A percentile compares a stretch with the other conserved stretches of the same genome.
Conservation (phyloP, 2,888 invertebrate species). For the Beris chalybata region DNA sequence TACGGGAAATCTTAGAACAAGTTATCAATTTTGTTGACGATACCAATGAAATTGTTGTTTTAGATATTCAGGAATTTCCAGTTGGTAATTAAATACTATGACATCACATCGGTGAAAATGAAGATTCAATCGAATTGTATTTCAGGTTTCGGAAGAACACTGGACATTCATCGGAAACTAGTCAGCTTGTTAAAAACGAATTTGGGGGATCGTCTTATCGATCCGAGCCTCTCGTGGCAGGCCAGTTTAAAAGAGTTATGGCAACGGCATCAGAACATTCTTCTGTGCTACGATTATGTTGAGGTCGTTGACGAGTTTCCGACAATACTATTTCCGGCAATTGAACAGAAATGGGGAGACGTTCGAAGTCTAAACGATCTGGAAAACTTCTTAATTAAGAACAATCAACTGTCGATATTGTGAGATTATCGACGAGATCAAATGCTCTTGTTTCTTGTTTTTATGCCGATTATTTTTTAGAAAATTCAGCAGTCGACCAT, state of each 20-base stretch:
- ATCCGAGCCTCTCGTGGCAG: conserved; percentile 59
- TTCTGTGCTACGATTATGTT: conserved; percentile 59
- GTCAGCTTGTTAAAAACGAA: conserved; percentile 60
- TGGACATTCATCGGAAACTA: conserved; percentile 59
- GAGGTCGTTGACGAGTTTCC: conserved; percentile 51
- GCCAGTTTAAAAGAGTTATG: conserved; percentile 58
- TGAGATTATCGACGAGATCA: conserved; percentile 44
- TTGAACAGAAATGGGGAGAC: conserved; percentile 70
- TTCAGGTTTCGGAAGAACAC: conserved; percentile 38
- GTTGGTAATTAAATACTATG: conserved; percentile 52
- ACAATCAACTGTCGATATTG: conserved; percentile 48
- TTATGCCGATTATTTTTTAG: conserved; percentile 37
- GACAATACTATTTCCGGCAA: conserved; percentile 59
- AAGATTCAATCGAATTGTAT: conserved; percentile 1
- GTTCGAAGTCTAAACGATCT: conserved; percentile 60
- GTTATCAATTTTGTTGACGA: conserved; percentile 60
- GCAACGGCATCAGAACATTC: conserved; percentile 57
- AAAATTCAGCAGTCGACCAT: conserved; percentile 52
- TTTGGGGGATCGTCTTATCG: conserved; percentile 59
- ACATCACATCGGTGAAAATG: neutral
- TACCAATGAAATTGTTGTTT: conserved; percentile 63
- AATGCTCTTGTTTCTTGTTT: conserved; percentile 1
- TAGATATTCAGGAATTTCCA: conserved; percentile 65
- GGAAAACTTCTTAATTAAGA: conserved; percentile 58
- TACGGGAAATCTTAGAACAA: conserved; percentile 58